Conservation (phyloP, 2,113 vertebrate species). For the Axis porcinus region DNA sequence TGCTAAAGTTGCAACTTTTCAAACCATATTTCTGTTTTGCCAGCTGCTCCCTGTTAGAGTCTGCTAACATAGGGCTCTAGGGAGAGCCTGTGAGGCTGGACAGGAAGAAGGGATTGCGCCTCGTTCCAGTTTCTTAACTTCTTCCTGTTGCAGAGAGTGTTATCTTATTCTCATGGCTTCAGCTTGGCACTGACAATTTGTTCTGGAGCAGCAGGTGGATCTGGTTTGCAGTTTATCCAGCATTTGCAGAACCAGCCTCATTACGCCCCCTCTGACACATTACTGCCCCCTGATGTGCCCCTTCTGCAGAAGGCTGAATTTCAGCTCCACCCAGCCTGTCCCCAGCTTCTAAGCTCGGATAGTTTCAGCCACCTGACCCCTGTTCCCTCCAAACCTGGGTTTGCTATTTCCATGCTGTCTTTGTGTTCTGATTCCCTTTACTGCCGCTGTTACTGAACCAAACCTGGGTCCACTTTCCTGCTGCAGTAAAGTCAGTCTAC, state of each 20-base stretch:
- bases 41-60: not conserved
- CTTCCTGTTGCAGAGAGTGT: not conserved
- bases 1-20: not conserved
- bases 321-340: not conserved
- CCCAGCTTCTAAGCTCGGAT: not conserved
- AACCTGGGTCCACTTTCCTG: not conserved
- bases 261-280: not conserved
- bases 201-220: not conserved
- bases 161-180: not conserved
- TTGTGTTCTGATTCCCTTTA: not conserved
- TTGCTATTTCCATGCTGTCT: not conserved
- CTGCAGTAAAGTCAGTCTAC: not conserved
- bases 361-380: not conserved
- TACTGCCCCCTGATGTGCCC: not conserved
- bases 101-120: not conserved
- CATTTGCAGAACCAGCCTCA: not conserved
- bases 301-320: not conserved
- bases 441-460: not conserved
- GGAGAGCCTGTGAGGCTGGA: no score
- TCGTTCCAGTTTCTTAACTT: not conserved
- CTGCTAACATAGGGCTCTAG: no score
- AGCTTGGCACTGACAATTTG: not conserved
- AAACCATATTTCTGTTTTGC: not conserved
- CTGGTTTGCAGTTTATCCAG: no score
- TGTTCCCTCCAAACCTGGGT: not conserved